Base-by-base conservation (phyloP, 2,113 vertebrate species). In the Hystrix cristata region DNA sequence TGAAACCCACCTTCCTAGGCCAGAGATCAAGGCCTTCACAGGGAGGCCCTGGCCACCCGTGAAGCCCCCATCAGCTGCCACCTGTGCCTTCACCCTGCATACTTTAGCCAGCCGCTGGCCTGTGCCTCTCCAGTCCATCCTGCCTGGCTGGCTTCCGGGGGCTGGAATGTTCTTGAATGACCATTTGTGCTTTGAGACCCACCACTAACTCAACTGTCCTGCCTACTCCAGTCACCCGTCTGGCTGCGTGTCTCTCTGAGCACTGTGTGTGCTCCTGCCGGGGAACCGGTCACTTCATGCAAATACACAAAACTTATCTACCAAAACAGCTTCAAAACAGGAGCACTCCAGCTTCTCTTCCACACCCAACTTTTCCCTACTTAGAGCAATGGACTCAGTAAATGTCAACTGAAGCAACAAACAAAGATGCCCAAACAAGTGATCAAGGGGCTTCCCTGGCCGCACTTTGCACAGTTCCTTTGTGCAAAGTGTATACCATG, bases 261-360 rank as follows among this genome's bases (percentile, higher is more conserved):
- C 38, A 38, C 38, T 38, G 38, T 38, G 38, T 38, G 38, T 38
- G 38, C 38, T 38, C 38, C 38, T 38, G 38, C 38, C 38, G 6
- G 27, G 76, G 43, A n/a, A 19, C 15, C 13, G 62, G 10, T 55
- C 43, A 38, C 38, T 2, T 38, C 34, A 62, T 13, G 2, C 15
- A 15, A 57, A 53, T 55, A 19, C 57, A 55, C 29, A 60, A 43
- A 7, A 7, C 82, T 76, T 55, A 69, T 57, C 80, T 76, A 7
- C 59, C 0, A 0, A 48, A 83, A 72, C 51, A 62, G 64, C 38
- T 88, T 76, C 60, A 27, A 29, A 27, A 57, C n/a, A 23, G 67
- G 86, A 87, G 51, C 53, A 94, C 62, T 51, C 64, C 59, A 43
- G 53, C 92, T 85, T 95, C 86, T 27, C 29, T n/a, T 53, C 57